Percentiles rank a stretch among this genome's conserved stretches.
Conservation (phyloP, 2,888 invertebrate genomes). For the Cephus rjabovi region DNA sequence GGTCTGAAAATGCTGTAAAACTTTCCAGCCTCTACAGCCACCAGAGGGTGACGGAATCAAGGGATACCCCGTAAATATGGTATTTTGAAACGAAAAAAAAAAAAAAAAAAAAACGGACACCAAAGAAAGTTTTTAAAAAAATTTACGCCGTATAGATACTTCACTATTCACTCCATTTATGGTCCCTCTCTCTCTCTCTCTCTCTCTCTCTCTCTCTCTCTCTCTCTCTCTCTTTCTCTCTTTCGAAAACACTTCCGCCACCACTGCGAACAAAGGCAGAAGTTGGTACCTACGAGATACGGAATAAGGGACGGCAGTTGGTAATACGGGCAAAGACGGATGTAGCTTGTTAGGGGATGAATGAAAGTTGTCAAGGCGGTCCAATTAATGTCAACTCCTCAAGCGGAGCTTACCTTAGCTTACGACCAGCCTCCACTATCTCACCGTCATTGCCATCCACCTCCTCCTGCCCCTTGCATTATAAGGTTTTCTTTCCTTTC, state of each 20-base stretch:
- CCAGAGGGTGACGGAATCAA: not conserved
- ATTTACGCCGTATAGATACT: not conserved
- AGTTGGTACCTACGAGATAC: no score
- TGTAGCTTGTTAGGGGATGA: conserved; percentile 65
- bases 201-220: not conserved
- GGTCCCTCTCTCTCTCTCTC: not conserved
- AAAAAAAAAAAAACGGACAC: not conserved
- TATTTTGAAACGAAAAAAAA: not conserved
- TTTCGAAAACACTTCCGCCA: no score
- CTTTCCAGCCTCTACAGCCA: not conserved
- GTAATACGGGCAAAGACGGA: conserved; percentile 58
- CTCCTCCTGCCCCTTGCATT: conserved; percentile 24
- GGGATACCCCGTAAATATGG: not conserved
- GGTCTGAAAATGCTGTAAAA: no score
- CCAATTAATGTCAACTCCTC: conserved; percentile 66
- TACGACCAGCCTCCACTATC: conserved; percentile 41
- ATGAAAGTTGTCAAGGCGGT: conserved; percentile 66
- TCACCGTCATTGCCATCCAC: conserved; percentile 2
- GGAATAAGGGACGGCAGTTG: conserved; percentile 32
- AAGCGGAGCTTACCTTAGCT: conserved; percentile 58
- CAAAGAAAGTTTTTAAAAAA: not conserved
- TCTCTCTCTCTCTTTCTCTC: not conserved
- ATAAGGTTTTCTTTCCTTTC: conserved; percentile 35
- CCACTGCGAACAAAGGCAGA: no score
- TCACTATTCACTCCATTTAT: not conserved